Conservation (phyloP, 2,888 invertebrate genomes). For the Eilema sororculum region DNA sequence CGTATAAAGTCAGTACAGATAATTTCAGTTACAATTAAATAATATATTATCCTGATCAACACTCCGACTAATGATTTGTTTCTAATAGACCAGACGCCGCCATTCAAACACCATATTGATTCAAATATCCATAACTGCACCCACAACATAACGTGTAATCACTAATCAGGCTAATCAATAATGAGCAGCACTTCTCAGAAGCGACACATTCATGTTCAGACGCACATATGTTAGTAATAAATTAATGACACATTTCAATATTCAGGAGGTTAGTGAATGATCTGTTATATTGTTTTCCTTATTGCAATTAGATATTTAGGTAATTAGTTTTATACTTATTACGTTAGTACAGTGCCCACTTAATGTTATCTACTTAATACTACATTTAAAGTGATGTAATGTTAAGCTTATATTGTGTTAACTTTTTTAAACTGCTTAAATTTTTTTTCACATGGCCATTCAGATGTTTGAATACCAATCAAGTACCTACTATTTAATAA, state of each 20-base stretch:
- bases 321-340: not conserved
- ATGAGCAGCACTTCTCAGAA: conserved; percentile 41
- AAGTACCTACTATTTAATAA: not conserved
- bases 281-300: conserved; percentile 31
- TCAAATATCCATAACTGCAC: conserved; percentile 5
- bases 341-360: too few relatives aligned
- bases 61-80: not conserved
- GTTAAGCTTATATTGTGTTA: not conserved
- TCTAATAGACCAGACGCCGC: not conserved
- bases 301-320: conserved; percentile 16
- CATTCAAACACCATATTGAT: not conserved
- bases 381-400: too few relatives aligned
- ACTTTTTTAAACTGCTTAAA: not conserved
- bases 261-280: conserved; percentile 31
- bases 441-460: too few relatives aligned
- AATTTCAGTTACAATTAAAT: too few relatives aligned
- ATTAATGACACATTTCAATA: conserved; percentile 43
- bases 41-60: not conserved
- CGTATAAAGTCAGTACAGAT: too few relatives aligned
- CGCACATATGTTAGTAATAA: conserved; percentile 44
- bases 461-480: too few relatives aligned
- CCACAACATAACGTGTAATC: conserved; percentile 12
- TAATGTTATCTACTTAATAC: too few relatives aligned
- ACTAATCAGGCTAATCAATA: conserved; percentile 22
- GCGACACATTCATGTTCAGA: conserved; percentile 12